These are phyloP conservation scores for Halotydeus destructor DNA, from an alignment of 1,140 invertebrate genomes.

Conservation along the genomic window DNA sequence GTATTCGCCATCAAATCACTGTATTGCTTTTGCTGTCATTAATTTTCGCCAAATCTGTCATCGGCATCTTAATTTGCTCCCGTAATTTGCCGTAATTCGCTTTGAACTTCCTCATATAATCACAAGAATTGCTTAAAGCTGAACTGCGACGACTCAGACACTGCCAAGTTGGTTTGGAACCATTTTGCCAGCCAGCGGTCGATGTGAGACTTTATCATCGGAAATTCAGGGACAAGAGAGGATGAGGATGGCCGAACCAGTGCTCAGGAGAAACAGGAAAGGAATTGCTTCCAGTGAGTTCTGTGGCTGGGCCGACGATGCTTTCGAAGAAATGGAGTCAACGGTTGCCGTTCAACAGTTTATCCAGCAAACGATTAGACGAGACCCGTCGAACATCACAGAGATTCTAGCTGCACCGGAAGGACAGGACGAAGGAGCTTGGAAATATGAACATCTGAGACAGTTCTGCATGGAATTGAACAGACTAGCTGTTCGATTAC, in stretches of 20 bases:
- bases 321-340: conserved; percentile 98
- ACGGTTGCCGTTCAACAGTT: conserved; percentile 95
- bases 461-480: conserved; percentile 99
- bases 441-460: conserved; percentile 98
- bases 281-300: conserved; percentile 48
- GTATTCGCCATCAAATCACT: no score
- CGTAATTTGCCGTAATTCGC: not conserved
- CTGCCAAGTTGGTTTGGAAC: not conserved
- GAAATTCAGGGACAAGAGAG: not conserved
- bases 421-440: conserved; percentile 92
- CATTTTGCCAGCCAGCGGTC: no score
- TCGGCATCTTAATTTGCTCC: not conserved
- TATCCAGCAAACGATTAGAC: conserved; percentile 90
- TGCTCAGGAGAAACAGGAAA: conserved; percentile 11
- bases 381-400: conserved; percentile 78
- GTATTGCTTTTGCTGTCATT: no score
- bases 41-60: not conserved
- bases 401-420: conserved; percentile 86
- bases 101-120: not conserved
- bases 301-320: conserved; percentile 89
- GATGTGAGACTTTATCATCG: not conserved
- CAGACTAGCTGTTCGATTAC: conserved; percentile 67
- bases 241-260: not conserved
- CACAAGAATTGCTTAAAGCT: not conserved
- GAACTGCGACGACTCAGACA: not conserved